Evolutionary conservation across 2,113 vertebrate species (phyloP), one percentile per base, ranked within the genome.

Genomic region (Serranochromis macrocephalus): DNA sequence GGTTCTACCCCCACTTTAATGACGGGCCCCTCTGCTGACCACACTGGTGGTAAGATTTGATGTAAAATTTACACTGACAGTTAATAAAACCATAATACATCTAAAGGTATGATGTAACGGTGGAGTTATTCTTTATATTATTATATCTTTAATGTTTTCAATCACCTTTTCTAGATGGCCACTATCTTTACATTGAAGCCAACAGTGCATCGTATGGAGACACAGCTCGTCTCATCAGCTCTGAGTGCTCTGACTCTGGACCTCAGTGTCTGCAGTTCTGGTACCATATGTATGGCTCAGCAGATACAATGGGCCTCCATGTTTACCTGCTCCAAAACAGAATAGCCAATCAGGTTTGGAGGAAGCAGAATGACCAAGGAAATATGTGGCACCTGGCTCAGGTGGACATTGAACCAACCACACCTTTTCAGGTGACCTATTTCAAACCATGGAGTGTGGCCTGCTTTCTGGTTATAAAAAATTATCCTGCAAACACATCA

Each of bases 201-300:
- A 91, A 14, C 31, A 47, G 80, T 4, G 82, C 40, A 2, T 2
- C 75, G 1, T 8, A 83, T 0, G 96, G 97, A 31, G 96, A 95
- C 86, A 88, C 87, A 1, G 95, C 96, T 47, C 94, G 93, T 2
- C 92, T 98, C 51, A 75, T 96, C 88, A 97, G 97, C 21, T 88
- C 95, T 0, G 89, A 92, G 68, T 97, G 97, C 85, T 83, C 87
- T 9, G 86, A 84, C 4, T 57, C 88, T 51, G 97, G 97, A 86
- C 84, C 88, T 1, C 93, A 97, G 84, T 98, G 97, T 93, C 95
- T 98, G 82, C 95, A 96, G 87, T 97, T 98, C 93, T 97, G 97
- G 97, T 97, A 97, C 81, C 97, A 97, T 93, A 97, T 97, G 95
- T 96, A 97, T 0, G 97, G 97, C 31, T 87, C 78, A 6, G 95